Base-by-base conservation (phyloP, 2,888 invertebrate species). In the Cephus sareptanus region DNA sequence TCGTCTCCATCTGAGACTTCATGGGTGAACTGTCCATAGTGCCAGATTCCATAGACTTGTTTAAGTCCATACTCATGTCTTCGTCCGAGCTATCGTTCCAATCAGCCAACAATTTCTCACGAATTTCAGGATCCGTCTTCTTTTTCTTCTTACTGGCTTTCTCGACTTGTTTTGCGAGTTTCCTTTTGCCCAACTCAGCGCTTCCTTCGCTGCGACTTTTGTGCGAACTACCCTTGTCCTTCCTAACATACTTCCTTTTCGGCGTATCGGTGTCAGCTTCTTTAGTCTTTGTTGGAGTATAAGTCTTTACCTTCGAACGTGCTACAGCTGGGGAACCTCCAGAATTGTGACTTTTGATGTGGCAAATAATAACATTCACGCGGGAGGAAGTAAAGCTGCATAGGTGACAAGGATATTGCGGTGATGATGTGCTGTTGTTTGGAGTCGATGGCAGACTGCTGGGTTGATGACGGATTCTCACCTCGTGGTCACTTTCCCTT, bases 321-420 rank as follows among this genome's bases (percentile, higher is more conserved):
- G 87, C 79, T 34, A 83, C 74, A 56, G 56, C 56, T 2, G 88
- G 87, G 30, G 89, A 83, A 34, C 87, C 85, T 75, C 93, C 93
- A 77, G 93, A 92, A 85, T 94, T 93, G 87, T 96, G 96, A 83
- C 94, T 94, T 92, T 95, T 95, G 80, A 94, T 94, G 88, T 97
- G 96, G 82, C 95, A 91, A 81, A 96, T 94, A 87, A 96, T 93
- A 73, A 96, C 95, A 89, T 96, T 96, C 34, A 96, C 92, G 37
- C 96, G 93, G 30, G 93, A 92, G 40, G 96, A 94, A 34, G 94
- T 93, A 87, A 96, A 96, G 76, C 92, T 90, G 87, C 95, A 95
- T 56, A 94, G 90, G 84, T 93, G 94, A 88, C 95, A 95, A 68
- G 94, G 93, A 88, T 94, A 95, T 74, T 86, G 85, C 0, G 86